Evolutionary conservation across 2,797 vertebrate species (phyloP), one percentile per base, ranked within the genome.

Genomic region (Cirrhinus mrigala): DNA sequence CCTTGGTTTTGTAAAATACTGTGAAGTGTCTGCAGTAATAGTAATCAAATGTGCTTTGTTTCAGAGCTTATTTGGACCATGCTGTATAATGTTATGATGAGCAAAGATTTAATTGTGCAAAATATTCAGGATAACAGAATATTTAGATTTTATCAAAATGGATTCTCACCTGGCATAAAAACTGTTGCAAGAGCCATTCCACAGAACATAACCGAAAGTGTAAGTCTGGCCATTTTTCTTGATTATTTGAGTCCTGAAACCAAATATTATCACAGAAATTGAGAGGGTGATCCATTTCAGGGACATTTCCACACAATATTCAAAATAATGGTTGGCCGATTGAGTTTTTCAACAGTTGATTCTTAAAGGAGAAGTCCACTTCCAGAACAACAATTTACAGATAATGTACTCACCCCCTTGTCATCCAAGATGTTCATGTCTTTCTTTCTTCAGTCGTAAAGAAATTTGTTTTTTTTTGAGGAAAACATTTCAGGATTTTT

Each of bases 81-180:
- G 52, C 3, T 77, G 22, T 77, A 37, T 77, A 40, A 75, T 48
- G 14, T 33, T 60, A 22, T 1, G 16, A 0, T 62, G 44, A 64
- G 64, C 48, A 8, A 29, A 56, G 7, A 16, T 16, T 77, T 11
- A 58, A 77, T n/a, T 52, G 46, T 20, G 46, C 16, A 4, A n/a
- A 44, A 60, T 60, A 62, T 66, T 66, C 46, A 62, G 33, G 33
- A 60, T 40, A 15, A 74, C 54, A 33, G 4, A 22, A 3, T n/a
- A 14, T 54, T 58, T 76, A 22, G 1, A 27, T 64, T 73, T 16
- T 12, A 10, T 82, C 5, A 9, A 62, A 62, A 66, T 50, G 15
- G 56, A 54, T 89, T 79, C 88, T 94, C 88, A 96, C 96, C 94
- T 94, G 95, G 92, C 89, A 96, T 89, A 84, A 96, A 92, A 86